A percentile compares a stretch with the other conserved stretches of the same genome.
Evolutionary conservation across 2,888 invertebrate genomes (phyloP).

Genomic region (Neuroscelio doddi): DNA sequence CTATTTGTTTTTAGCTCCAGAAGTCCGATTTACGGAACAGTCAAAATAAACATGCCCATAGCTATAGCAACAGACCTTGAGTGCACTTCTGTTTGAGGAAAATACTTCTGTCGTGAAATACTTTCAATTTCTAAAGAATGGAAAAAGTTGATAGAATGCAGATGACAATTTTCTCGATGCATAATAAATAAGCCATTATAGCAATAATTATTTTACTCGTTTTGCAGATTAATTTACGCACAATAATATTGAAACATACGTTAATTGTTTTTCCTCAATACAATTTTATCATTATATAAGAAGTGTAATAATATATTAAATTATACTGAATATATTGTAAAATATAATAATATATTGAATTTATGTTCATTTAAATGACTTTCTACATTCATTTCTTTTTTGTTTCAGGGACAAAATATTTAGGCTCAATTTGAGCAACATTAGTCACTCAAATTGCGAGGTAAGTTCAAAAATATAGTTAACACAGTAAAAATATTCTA

Average conservation of each 20-base stretch:
- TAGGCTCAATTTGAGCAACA: constrained; percentile 87
- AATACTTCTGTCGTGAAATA: constrained; percentile 17
- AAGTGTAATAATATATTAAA: too few species aligned
- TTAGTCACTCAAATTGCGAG: constrained; percentile 88
- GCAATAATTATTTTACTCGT: too few species aligned
- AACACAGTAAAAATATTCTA: too few species aligned
- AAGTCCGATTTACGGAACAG: constrained; percentile 31
- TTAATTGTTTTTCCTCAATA: too few species aligned
- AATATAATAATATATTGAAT: too few species aligned
- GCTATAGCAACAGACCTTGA: constrained; percentile 22
- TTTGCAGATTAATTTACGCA: too few species aligned
- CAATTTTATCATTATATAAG: too few species aligned
- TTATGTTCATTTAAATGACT: too few species aligned
- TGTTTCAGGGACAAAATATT: constrained; percentile 88
- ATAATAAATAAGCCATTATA: neutral
- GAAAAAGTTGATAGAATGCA: constrained; percentile 2
- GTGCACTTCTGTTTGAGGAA: constrained; percentile 22
- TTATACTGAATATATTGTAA: too few species aligned
- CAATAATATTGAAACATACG: too few species aligned
- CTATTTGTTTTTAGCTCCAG: constrained; percentile 17
- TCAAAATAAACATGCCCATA: constrained; percentile 27
- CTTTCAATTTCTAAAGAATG: constrained; percentile 6
- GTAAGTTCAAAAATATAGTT: too few species aligned
- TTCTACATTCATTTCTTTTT: constrained; percentile 54
- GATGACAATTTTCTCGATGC: neutral